Evolutionary conservation across 2,113 vertebrate genomes (phyloP).

Genomic region (Vulpes vulpes): DNA sequence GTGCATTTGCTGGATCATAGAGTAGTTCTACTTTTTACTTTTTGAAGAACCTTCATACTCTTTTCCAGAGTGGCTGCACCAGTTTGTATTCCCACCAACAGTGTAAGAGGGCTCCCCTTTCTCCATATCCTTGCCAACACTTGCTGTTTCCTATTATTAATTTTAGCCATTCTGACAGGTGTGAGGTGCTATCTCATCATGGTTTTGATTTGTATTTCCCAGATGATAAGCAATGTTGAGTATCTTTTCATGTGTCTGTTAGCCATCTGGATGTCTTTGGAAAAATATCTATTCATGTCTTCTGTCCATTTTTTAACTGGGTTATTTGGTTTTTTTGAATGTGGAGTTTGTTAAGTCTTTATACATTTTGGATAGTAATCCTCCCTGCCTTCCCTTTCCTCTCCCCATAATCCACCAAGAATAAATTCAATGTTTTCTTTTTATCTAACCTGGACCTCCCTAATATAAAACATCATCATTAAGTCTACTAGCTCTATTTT

Average conservation of each 20-base stretch:
- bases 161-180: neutral
- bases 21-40: neutral
- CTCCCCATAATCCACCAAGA: neutral
- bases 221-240: neutral
- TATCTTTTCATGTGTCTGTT: neutral
- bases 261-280: neutral
- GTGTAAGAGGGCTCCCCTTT: neutral
- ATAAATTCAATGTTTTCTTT: neutral
- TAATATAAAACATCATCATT: neutral
- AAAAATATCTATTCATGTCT: neutral
- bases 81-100: neutral
- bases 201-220: neutral
- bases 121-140: neutral
- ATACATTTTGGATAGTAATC: neutral
- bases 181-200: neutral
- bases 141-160: neutral
- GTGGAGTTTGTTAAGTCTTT: neutral
- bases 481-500: neutral
- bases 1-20: neutral
- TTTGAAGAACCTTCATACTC: neutral
- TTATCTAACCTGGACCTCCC: neutral
- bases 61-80: neutral
- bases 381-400: neutral
- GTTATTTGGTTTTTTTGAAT: neutral
- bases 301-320: neutral